Base-by-base conservation (phyloP, 2,797 vertebrate genomes). In the Argentina silus region DNA sequence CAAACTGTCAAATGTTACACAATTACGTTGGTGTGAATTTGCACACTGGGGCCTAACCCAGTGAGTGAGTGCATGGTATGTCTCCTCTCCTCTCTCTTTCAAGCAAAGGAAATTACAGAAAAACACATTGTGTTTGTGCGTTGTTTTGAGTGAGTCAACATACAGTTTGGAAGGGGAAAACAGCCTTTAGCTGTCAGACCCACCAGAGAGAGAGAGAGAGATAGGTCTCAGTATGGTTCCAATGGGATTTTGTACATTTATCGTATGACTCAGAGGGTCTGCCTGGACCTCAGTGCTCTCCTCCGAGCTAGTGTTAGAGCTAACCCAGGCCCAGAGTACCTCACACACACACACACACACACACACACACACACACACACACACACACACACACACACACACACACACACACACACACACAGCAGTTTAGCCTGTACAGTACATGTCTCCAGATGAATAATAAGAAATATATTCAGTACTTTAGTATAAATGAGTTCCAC, bases 261-360 rank as follows among this genome's bases (percentile, higher is more conserved):
- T 81, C 80, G 83, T 74, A 80, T 90, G 86, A 90, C 83, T 90
- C 89, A 88, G 62, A 85, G 75, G 87, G 86, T 89, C 90, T 91
- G 88, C 78, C 86, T 90, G 89, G 89, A 92, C 87, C 89, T 89
- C 90, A 89, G 75, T 91, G 88, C 81, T 84, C 88, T 78, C 70
- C 73, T 75, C 67, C 70, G 60, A 79, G 71, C 83, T 76, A 80
- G 72, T 70, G 82, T 67, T 64, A 69, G 66, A 60, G 57, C 57
- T 59, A 66, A 50, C 53, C 5, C 9, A 61, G 10, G 27, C 23
- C 10, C 79, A 69, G 69, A 17, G 70, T 36, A 36, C 27, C 27
- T 2, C 27, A 36, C 78, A 79, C 78, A 69, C 78, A 63, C 76
- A 69, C 66, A 27, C 60, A 44, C 56, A 44, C 71, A 17, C 57